Conservation (phyloP, 2,113 vertebrate species). For the Shinisaurus crocodilurus region DNA sequence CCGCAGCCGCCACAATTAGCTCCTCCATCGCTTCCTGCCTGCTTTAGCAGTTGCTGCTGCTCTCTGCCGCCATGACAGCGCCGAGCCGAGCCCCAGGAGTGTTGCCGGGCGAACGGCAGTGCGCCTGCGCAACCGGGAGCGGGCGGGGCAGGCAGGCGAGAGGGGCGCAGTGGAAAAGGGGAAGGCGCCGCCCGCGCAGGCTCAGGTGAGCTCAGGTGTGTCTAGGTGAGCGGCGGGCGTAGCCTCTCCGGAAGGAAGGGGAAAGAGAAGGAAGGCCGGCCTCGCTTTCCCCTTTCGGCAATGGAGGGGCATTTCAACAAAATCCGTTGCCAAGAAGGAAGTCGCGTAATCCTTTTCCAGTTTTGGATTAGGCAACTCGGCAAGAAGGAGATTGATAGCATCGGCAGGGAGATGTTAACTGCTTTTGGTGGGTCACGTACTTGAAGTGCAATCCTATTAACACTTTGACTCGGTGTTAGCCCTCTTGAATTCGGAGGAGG, state of each 20-base stretch:
- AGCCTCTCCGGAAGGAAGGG: background rate
- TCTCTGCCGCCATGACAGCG: constrained; percentile 93
- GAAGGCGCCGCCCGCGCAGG: background rate
- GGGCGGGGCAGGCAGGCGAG: constrained; percentile 25
- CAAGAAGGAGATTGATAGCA: background rate
- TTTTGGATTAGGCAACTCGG: background rate
- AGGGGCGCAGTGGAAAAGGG: background rate
- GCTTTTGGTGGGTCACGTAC: background rate
- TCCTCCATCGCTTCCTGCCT: constrained; percentile 79
- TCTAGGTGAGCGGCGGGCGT: constrained; percentile 36
- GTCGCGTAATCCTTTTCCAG: background rate
- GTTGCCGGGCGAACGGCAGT: constrained; percentile 64
- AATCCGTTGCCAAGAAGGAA: background rate
- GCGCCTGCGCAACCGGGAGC: constrained; percentile 79
- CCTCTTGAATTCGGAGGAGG: background rate
- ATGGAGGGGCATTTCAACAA: background rate
- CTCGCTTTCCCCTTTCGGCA: background rate
- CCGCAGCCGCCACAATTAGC: background rate
- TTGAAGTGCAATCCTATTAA: background rate
- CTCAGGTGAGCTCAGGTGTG: constrained; percentile 50
- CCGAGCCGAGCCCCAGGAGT: constrained; percentile 65
- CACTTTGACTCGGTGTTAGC: background rate
- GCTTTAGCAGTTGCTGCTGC: constrained; percentile 69
- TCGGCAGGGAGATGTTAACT: background rate
- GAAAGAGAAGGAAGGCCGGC: background rate